phyloP scores from a whole-genome alignment of 2,113 vertebrate species.

The Capreolus pygargus region DNA sequence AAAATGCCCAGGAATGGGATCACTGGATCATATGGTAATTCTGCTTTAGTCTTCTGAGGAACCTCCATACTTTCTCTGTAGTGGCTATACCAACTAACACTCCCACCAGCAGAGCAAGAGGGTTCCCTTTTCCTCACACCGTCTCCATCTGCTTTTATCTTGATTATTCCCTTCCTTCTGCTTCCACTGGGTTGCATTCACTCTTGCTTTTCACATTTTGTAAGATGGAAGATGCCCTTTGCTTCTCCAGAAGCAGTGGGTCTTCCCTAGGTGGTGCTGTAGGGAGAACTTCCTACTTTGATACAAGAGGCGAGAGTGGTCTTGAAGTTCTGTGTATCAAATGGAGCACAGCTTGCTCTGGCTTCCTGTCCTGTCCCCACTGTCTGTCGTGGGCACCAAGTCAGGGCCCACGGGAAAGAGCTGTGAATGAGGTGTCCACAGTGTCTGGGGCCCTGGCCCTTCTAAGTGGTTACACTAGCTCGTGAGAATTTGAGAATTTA shows the following conservation, averaged over 20 bases:
- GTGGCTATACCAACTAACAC: background rate
- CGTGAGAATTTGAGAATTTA: accelerated
- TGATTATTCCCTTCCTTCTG: background rate
- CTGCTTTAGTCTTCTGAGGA: background rate
- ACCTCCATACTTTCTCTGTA: accelerated
- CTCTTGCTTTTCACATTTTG: background rate
- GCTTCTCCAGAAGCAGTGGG: background rate
- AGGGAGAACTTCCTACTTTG: background rate
- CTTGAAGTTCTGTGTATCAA: background rate
- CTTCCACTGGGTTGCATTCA: background rate
- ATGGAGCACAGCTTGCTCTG: background rate
- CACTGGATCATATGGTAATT: accelerated
- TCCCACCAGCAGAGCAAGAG: background rate
- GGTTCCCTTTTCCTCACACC: background rate
- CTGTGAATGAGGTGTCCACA: accelerated
- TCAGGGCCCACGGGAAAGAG: background rate
- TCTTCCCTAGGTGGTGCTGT: background rate
- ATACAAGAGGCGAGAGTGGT: background rate
- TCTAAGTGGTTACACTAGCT: accelerated
- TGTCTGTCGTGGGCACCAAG: background rate
- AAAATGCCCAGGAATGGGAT: background rate
- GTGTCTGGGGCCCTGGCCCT: accelerated
- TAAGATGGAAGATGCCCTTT: no score
- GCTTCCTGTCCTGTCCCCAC: background rate
- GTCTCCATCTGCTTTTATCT: background rate